A percentile compares a stretch with the other conserved stretches of the same genome.
Evolutionary conservation across 2,113 vertebrate species (phyloP).

Genomic region (Cinclus mexicanus): DNA sequence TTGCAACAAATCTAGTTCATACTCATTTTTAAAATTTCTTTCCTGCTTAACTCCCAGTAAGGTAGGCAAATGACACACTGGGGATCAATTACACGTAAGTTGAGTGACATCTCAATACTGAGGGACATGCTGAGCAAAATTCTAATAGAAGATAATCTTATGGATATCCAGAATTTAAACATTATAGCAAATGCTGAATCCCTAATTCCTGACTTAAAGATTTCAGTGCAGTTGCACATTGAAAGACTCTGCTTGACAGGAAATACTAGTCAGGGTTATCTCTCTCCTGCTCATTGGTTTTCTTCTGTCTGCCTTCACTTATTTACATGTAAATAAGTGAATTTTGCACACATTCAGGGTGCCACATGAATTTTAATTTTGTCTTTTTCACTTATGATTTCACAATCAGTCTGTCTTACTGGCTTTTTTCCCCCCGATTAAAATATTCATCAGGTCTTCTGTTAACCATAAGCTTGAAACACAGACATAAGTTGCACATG

Average conservation of each 20-base stretch:
- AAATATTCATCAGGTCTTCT: background rate
- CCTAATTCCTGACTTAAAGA: background rate
- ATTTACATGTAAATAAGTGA: slow-evolving; percentile 23
- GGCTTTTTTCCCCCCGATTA: background rate
- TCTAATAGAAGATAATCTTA: background rate
- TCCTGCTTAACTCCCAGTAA: background rate
- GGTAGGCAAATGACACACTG: background rate
- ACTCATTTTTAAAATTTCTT: background rate
- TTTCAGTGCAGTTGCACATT: background rate
- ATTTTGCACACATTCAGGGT: background rate
- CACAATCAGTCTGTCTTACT: background rate
- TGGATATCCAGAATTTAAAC: background rate
- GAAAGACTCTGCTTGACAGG: background rate
- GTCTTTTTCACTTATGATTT: background rate
- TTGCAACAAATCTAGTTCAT: background rate
- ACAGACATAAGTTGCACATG: background rate
- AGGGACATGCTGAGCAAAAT: background rate
- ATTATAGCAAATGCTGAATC: background rate
- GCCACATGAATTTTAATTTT: background rate
- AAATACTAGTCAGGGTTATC: background rate
- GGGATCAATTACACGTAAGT: background rate
- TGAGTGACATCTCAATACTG: background rate
- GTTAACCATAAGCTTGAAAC: background rate
- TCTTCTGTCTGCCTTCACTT: background rate
- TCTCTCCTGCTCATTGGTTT: background rate